A percentile compares a stretch with the other conserved stretches of the same genome.
Evolutionary conservation across 1,140 invertebrate species (phyloP).

Genomic region (Lordiphosa clarofinis): DNA sequence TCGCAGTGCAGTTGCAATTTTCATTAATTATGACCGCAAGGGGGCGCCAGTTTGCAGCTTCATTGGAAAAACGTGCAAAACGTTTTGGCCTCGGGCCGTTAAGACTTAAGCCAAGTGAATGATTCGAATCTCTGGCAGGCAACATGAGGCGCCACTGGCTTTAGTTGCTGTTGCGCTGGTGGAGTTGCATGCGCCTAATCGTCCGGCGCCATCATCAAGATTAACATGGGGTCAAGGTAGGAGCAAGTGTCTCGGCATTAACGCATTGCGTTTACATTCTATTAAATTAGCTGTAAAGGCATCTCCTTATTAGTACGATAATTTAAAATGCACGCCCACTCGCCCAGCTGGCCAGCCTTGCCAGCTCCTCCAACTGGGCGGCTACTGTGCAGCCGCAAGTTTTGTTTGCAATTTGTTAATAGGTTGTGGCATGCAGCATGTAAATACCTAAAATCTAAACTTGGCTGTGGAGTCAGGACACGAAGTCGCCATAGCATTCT

Average conservation of each 20-base stretch:
- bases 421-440: slow-evolving; percentile 71
- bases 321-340: slow-evolving; percentile 72
- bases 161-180: slow-evolving; percentile 14
- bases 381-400: slow-evolving; percentile 59
- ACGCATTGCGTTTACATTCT: slow-evolving; percentile 64
- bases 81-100: slow-evolving; percentile 46
- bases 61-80: slow-evolving; percentile 76
- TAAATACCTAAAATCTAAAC: slow-evolving; percentile 41
- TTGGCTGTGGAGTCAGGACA: slow-evolving; percentile 11
- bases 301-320: slow-evolving; percentile 64
- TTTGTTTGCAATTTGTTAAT: slow-evolving; percentile 78
- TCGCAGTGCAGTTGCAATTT: slow-evolving; percentile 48
- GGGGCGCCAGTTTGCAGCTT: slow-evolving; percentile 45
- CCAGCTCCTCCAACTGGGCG: slow-evolving; percentile 5
- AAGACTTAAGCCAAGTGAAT: slow-evolving; percentile 64
- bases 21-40: slow-evolving; percentile 70
- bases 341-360: background rate
- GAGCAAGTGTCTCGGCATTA: slow-evolving; percentile 45
- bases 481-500: slow-evolving; percentile 31
- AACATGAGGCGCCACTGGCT: slow-evolving; percentile 54
- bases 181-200: slow-evolving; percentile 69
- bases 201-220: slow-evolving; percentile 54
- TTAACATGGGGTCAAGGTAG: slow-evolving; percentile 57
- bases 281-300: slow-evolving; percentile 70
- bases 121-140: slow-evolving; percentile 57